Evolutionary conservation across 2,888 invertebrate species (phyloP), one percentile per base, ranked within the genome.

Genomic region (Euphydryas editha): DNA sequence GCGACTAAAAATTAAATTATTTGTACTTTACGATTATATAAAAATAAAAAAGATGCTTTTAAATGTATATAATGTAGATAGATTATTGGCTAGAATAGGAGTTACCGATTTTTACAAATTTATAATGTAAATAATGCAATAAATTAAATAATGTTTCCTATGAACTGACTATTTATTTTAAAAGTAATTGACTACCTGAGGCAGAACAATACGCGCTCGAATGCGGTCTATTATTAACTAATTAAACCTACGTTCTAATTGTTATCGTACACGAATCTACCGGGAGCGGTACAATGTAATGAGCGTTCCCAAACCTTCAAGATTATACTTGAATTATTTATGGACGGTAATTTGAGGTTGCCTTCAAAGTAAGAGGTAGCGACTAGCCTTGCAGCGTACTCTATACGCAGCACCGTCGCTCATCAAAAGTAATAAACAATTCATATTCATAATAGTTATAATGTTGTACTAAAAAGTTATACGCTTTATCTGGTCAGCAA

Each of bases 31-130:
- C 30, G 13, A 7, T 62, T 36, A 49, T 49, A 55, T 36, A 49
- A 61, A n/a, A 54, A 57, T 65, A 37, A 49, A 57, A 63, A 64
- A 57, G 24, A 65, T 59, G 69, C 58, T 60, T 56, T 69, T 62
- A 76, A 67, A 73, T 90, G 89, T 90, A 90, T 86, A 90, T 89
- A 90, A 81, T 86, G 82, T 87, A 84, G 78, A 83, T 75, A 72
- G 79, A 78, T 76, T 54, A 76, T 80, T 75, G 73, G 79, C 76
- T 78, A 76, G 75, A 81, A 77, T 75, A 78, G 69, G 77, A 79
- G 78, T 76, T 77, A 69, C 76, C 75, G 67, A 77, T 75, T 77
- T 80, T 79, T 77, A 74, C 54, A 17, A 73, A 75, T 78, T 76
- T 78, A 77, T 76, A 66, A 69, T 83, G 81, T 85, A 84, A 82